Percentiles rank a stretch among this genome's conserved stretches.
phyloP scores from a whole-genome alignment of 1,140 invertebrate species.

The Campoletis sonorensis region DNA sequence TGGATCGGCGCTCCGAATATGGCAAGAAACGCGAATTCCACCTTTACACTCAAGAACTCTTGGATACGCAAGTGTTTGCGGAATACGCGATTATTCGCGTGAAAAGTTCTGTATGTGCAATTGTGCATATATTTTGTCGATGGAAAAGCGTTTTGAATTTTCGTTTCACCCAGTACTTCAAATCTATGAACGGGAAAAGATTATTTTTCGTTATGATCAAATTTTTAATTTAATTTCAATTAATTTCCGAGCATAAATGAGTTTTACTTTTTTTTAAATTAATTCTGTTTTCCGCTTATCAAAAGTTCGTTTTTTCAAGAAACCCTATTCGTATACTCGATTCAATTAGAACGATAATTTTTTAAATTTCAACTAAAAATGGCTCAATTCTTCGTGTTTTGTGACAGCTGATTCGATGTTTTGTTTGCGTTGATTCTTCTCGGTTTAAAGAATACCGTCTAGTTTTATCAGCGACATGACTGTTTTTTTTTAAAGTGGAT shows the following conservation, averaged over 20 bases:
- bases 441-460: neutral
- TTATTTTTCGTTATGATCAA: neutral
- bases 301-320: too few relatives aligned
- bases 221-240: neutral
- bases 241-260: too few relatives aligned
- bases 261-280: too few relatives aligned
- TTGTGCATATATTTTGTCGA: slow-evolving; percentile 30
- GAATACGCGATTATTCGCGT: neutral
- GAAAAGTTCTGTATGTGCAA: neutral
- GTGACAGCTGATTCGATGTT: neutral
- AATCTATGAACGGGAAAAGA: neutral
- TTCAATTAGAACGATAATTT: too few relatives aligned
- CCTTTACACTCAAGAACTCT: slow-evolving; percentile 62
- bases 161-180: neutral
- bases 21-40: slow-evolving; percentile 72
- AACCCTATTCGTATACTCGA: too few relatives aligned
- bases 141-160: neutral
- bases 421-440: slow-evolving; percentile 29
- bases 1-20: slow-evolving; percentile 64
- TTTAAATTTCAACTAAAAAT: neutral
- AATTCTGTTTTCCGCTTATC: too few relatives aligned
- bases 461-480: neutral
- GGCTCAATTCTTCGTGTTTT: slow-evolving; percentile 5
- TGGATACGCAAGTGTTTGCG: slow-evolving; percentile 61
- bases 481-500: slow-evolving; percentile 5